phyloP scores from a whole-genome alignment of 2,113 vertebrate species.

The Spheniscus mendiculus region DNA sequence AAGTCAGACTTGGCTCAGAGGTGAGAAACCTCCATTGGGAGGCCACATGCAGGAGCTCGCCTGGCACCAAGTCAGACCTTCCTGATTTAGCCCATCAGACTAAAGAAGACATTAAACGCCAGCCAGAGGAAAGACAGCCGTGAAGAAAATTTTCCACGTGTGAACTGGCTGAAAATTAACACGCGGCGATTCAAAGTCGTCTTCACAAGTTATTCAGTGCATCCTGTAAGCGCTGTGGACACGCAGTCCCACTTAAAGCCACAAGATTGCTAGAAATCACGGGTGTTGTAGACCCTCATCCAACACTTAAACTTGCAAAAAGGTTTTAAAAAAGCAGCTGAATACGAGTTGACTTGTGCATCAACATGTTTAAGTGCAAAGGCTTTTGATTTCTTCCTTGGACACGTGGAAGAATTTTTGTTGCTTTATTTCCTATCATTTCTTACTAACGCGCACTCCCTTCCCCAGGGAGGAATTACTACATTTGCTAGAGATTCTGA shows the following conservation, averaged over 20 bases:
- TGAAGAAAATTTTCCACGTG: background rate
- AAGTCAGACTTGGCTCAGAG: background rate
- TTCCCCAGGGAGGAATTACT: background rate
- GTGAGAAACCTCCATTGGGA: background rate
- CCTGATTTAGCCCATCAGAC: fast-evolving
- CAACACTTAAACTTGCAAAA: background rate
- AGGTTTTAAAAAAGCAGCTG: background rate
- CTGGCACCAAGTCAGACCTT: background rate
- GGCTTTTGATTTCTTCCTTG: background rate
- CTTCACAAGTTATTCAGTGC: fast-evolving
- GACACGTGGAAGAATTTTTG: background rate
- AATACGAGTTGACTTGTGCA: fast-evolving
- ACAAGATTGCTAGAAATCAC: background rate
- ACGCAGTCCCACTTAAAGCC: fast-evolving
- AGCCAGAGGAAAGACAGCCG: background rate
- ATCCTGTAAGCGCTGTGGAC: background rate
- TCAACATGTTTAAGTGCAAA: background rate
- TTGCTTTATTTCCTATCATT: background rate
- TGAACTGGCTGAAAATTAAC: background rate
- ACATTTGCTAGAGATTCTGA: background rate
- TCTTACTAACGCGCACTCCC: background rate
- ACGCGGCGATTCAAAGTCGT: fast-evolving
- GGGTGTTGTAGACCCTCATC: background rate
- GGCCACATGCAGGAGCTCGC: background rate
- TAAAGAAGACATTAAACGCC: background rate